Conservation (phyloP, 2,113 vertebrate genomes). For the Pardalotus punctatus region DNA sequence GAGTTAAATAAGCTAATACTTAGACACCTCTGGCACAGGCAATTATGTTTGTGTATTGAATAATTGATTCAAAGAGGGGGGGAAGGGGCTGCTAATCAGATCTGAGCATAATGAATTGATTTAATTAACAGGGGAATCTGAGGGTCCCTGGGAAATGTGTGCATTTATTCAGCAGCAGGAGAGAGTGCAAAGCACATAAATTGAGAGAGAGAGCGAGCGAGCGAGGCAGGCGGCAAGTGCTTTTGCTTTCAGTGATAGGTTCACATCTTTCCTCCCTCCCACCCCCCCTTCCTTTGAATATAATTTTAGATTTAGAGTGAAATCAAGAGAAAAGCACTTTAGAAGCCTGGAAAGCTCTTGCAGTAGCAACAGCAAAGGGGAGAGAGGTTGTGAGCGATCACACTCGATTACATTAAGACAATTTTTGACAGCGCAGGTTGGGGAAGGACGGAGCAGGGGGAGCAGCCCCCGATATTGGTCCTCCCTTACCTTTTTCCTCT, state of each 20-base stretch:
- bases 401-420: constrained; percentile 67
- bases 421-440: constrained; percentile 73
- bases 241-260: constrained; percentile 83
- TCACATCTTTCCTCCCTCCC: constrained; percentile 70
- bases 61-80: constrained; percentile 99
- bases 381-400: constrained; percentile 73
- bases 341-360: constrained; percentile 74
- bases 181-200: constrained; percentile 87
- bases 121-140: constrained; percentile 99
- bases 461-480: background rate
- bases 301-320: constrained; percentile 89
- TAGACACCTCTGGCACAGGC: constrained; percentile 99
- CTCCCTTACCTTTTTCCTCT: background rate
- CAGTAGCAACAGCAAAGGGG: constrained; percentile 72
- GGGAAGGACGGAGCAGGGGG: constrained; percentile 49
- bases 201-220: constrained; percentile 77
- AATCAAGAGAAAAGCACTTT: constrained; percentile 85
- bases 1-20: constrained; percentile 99
- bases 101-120: constrained; percentile 99
- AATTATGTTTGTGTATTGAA: constrained; percentile 99
- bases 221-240: constrained; percentile 81
- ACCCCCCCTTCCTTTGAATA: constrained; percentile 85
- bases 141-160: constrained; percentile 95
- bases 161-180: constrained; percentile 89
- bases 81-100: constrained; percentile 99